phyloP scores from a whole-genome alignment of 2,888 invertebrate species.

The Imbricaverruca yamaguchii region DNA sequence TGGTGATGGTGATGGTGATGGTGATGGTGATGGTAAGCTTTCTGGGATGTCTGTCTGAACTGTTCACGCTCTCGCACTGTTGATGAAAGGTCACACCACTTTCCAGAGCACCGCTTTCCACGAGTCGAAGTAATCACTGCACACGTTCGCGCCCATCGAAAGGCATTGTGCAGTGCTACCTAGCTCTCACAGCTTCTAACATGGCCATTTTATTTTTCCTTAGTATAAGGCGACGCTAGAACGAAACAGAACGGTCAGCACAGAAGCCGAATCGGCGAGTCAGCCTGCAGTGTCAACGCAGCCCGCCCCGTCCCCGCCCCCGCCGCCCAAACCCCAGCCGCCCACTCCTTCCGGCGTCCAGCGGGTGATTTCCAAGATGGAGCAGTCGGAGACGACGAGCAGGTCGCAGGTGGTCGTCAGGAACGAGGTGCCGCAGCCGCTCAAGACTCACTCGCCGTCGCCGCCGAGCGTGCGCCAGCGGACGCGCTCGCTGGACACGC shows the following conservation, averaged over 20 bases:
- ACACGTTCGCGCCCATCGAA: not conserved
- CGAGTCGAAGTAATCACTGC: not conserved
- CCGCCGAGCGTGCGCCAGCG: not conserved
- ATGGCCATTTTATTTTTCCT: not conserved
- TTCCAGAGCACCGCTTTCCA: not conserved
- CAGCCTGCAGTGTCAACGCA: not conserved
- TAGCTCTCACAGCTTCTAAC: not conserved
- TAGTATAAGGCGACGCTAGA: constrained; percentile 16
- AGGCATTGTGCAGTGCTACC: not conserved
- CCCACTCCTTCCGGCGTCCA: not conserved
- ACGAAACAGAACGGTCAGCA: not conserved
- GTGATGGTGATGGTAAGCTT: too few relatives aligned
- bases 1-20: too few relatives aligned
- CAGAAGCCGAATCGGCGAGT: not conserved
- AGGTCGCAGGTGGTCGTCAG: not conserved
- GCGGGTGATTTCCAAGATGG: not conserved
- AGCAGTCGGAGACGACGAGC: not conserved
- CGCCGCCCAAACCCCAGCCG: not conserved
- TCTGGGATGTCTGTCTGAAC: not conserved
- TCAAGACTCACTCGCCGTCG: not conserved
- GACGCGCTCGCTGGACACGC: not conserved
- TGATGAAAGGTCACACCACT: not conserved
- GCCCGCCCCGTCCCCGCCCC: not conserved
- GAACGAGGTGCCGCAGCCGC: not conserved
- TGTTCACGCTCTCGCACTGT: not conserved